These are phyloP conservation scores for Rhegmatorhina hoffmannsi DNA, from an alignment of 2,113 vertebrate species.

Conservation along the genomic window DNA sequence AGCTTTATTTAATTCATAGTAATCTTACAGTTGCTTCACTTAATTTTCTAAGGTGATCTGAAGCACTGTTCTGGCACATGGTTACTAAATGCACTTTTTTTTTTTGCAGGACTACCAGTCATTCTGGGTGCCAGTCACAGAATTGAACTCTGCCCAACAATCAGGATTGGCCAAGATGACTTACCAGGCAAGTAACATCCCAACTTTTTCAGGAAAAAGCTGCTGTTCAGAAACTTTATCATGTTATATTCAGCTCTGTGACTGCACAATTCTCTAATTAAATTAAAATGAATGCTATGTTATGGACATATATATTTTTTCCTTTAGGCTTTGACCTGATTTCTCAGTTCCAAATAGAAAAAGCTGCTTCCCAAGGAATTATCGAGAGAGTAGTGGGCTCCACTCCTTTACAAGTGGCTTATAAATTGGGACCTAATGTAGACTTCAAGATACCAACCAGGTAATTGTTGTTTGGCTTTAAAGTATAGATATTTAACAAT, in stretches of 20 bases:
- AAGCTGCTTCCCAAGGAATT: constrained; percentile 82
- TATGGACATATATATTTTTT: not conserved
- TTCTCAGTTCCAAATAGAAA: constrained; percentile 89
- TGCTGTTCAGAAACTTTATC: not conserved
- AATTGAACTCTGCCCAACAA: constrained; percentile 79
- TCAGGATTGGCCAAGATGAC: constrained; percentile 79
- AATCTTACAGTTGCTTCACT: not conserved
- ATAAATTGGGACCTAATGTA: constrained; percentile 81
- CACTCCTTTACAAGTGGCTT: constrained; percentile 81
- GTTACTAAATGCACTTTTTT: constrained; percentile 7
- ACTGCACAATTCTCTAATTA: not conserved
- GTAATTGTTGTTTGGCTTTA: constrained; percentile 53
- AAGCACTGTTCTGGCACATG: not conserved
- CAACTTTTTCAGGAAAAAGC: not conserved
- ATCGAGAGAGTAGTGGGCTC: constrained; percentile 82
- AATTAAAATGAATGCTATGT: not conserved
- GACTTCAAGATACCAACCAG: constrained; percentile 90
- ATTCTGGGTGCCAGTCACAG: constrained; percentile 75
- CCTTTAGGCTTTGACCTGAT: constrained; percentile 86
- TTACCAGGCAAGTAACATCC: constrained; percentile 82
- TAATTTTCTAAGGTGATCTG: not conserved
- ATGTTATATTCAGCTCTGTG: not conserved
- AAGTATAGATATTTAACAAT: not conserved
- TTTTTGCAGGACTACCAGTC: constrained; percentile 79
- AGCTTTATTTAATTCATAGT: not conserved